Conservation (phyloP, 2,888 invertebrate species). For the Siphlonurus alternatus region DNA sequence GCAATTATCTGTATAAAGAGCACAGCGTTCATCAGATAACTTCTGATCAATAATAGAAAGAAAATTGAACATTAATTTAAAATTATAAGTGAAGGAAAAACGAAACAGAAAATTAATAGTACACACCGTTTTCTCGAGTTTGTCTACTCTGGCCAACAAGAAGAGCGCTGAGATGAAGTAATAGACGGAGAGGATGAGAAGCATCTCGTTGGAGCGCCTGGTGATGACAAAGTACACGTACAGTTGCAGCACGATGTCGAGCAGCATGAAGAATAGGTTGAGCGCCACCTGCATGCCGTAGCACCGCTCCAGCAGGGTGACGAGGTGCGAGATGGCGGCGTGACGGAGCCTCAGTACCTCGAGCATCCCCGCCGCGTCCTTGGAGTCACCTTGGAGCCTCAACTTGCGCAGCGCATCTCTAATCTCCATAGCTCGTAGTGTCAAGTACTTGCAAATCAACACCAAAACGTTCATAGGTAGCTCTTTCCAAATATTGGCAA, state of each 20-base stretch:
- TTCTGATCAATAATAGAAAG: no score
- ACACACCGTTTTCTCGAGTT: background rate
- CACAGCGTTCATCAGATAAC: no score
- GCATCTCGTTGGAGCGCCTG: background rate
- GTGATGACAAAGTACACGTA: background rate
- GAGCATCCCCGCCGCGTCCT: background rate
- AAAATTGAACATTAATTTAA: no score
- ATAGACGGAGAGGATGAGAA: background rate
- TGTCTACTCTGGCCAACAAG: background rate
- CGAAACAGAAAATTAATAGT: no score
- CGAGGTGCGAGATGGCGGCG: background rate
- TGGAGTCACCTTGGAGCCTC: background rate
- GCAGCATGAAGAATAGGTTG: background rate
- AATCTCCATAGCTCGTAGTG: background rate
- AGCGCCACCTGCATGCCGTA: conserved; percentile 1
- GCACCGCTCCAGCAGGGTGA: background rate
- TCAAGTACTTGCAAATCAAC: background rate
- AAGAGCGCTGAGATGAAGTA: background rate
- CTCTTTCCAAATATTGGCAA: background rate
- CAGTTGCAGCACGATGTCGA: background rate
- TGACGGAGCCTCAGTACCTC: background rate
- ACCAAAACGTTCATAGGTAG: background rate
- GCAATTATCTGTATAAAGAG: no score
- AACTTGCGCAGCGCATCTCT: background rate
- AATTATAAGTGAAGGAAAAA: no score